phyloP scores from a whole-genome alignment of 2,797 vertebrate species.

The Siniperca undulata region DNA sequence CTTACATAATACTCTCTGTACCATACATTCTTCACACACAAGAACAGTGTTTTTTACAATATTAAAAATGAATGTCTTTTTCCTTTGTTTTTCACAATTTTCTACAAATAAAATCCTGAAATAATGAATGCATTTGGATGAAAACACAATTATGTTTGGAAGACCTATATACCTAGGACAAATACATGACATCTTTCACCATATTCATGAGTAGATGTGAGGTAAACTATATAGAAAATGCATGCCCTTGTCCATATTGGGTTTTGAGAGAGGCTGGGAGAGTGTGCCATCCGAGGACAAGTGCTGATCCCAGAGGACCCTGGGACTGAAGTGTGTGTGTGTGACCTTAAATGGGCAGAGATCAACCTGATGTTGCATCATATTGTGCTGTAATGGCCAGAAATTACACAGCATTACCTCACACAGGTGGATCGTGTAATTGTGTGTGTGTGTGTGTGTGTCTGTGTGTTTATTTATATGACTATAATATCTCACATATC shows the following conservation, averaged over 20 bases:
- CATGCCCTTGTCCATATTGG: slow-evolving; percentile 59
- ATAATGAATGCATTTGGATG: neutral
- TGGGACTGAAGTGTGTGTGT: slow-evolving; percentile 54
- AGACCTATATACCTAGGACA: neutral
- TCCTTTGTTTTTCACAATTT: neutral
- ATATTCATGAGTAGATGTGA: slow-evolving; percentile 8
- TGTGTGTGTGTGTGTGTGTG: neutral
- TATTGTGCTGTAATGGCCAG: slow-evolving; percentile 19
- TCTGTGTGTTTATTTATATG: slow-evolving; percentile 16
- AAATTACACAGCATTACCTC: slow-evolving; percentile 17
- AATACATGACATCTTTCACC: slow-evolving; percentile 19
- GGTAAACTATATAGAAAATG: slow-evolving; percentile 43
- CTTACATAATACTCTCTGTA: neutral
- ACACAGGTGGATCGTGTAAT: slow-evolving; percentile 21
- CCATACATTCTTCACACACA: neutral
- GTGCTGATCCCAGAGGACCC: slow-evolving; percentile 63
- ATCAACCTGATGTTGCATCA: slow-evolving; percentile 58
- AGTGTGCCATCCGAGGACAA: slow-evolving; percentile 55
- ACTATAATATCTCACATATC: neutral
- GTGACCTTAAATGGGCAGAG: slow-evolving; percentile 82
- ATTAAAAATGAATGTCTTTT: neutral
- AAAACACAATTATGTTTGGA: neutral
- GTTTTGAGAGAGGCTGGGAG: slow-evolving; percentile 48
- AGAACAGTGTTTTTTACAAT: neutral
- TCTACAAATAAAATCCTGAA: neutral